A percentile compares a stretch with the other conserved stretches of the same genome.
These are phyloP conservation scores for Drosophila yakuba DNA, from an alignment of 1,140 invertebrate genomes.

Conservation along the genomic window DNA sequence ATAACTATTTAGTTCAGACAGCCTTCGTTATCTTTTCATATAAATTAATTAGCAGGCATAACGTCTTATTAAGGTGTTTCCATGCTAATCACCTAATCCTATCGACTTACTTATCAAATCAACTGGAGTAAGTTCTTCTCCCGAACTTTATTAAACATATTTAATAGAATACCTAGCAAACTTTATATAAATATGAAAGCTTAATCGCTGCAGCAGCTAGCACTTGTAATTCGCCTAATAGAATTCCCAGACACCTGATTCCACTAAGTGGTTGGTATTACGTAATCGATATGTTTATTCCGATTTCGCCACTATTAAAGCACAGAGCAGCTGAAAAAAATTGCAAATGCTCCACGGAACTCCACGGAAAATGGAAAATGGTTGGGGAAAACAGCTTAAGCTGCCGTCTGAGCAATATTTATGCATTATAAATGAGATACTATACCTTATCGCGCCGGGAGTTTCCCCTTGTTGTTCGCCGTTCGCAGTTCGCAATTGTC, in stretches of 20 bases:
- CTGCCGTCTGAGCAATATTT: conserved; percentile 34
- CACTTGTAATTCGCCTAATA: neutral
- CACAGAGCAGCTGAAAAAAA: neutral
- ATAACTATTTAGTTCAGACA: neutral
- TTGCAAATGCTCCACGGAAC: neutral
- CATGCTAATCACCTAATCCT: neutral
- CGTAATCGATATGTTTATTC: conserved; percentile 13
- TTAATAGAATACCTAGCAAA: too few species aligned
- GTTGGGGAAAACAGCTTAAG: conserved; percentile 2
- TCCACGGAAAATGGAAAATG: too few species aligned
- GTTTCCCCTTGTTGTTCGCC: conserved; percentile 43
- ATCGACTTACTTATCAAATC: conserved; percentile 2
- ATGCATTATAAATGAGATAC: conserved; percentile 39
- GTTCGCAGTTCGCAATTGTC: conserved; percentile 54
- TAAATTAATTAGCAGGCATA: conserved; percentile 2
- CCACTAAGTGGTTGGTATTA: neutral
- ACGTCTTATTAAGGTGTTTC: neutral
- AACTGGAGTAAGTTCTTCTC: neutral
- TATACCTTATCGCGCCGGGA: conserved; percentile 38
- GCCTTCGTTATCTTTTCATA: neutral
- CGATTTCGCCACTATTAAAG: conserved; percentile 7
- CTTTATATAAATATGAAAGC: too few species aligned
- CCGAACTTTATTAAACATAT: neutral
- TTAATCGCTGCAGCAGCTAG: too few species aligned
- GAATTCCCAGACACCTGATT: neutral